Percentiles rank a stretch among this genome's conserved stretches.
These are phyloP conservation scores for Carassius carassius DNA, from an alignment of 2,113 vertebrate species.

Conservation along the genomic window DNA sequence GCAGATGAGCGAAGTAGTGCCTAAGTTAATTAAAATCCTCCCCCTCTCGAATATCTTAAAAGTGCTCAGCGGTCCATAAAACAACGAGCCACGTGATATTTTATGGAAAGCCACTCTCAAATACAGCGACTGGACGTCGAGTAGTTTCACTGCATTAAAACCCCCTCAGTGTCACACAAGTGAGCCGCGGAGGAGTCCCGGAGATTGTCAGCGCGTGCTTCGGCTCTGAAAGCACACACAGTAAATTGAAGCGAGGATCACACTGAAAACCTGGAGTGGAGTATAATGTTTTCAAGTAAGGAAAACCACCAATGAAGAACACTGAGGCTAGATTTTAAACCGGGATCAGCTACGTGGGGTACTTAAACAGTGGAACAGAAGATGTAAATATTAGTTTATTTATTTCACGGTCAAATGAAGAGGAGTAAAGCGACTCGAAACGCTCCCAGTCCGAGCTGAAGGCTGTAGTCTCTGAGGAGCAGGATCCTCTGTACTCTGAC, in stretches of 20 bases:
- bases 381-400: fast-evolving
- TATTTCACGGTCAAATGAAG: not conserved
- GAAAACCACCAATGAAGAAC: constrained; percentile 17
- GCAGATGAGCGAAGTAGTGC: constrained; percentile 76
- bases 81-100: constrained; percentile 39
- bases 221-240: constrained; percentile 79
- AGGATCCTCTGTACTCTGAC: constrained; percentile 70
- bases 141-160: constrained; percentile 63
- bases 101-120: not conserved
- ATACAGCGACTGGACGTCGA: constrained; percentile 18
- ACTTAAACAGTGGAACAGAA: not conserved
- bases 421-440: constrained; percentile 38
- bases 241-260: constrained; percentile 76
- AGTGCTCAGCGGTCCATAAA: constrained; percentile 31
- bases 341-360: not conserved
- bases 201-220: constrained; percentile 75
- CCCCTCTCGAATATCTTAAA: not conserved
- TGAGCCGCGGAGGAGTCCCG: constrained; percentile 75
- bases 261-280: constrained; percentile 72
- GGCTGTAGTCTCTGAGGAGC: constrained; percentile 56
- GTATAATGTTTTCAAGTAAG: constrained; percentile 57
- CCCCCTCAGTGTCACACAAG: constrained; percentile 65
- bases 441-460: constrained; percentile 19
- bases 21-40: constrained; percentile 68
- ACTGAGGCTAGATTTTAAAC: not conserved